Evolutionary conservation across 2,797 vertebrate species (phyloP), one percentile per base, ranked within the genome.

Genomic region (Sebastes iracundus): DNA sequence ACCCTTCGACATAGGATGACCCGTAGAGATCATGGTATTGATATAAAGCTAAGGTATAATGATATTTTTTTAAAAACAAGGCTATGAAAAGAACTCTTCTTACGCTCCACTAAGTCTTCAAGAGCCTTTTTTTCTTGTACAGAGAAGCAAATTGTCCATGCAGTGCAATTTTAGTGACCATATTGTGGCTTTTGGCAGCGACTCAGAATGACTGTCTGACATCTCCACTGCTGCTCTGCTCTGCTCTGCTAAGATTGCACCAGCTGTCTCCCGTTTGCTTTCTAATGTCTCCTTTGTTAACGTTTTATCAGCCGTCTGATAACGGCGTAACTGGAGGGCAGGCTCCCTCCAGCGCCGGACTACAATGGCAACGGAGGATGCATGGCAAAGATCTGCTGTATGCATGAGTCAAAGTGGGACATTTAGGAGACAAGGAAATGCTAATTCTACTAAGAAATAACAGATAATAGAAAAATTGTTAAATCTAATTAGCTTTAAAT

Each of bases 231-330:
- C 92, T 92, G 91, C 91, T 90, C 83, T 86, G 85, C 90, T 90
- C 82, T 85, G 85, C 89, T 88, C 78, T 70, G 83, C 91, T 90
- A 92, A 92, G 92, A 94, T 92, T 85, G 86, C 84, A 85, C 93
- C 94, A 94, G 93, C 94, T 95, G 94, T 93, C 93, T 79, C 87
- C 87, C 74, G 84, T 92, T 92, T 89, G 91, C 89, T 90, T 93
- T 88, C 90, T 93, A 94, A 93, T 93, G 93, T 94, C 88, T 88
- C 92, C 92, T 94, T 94, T 95, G 92, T 95, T 94, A 91, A 84
- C 90, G 81, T 93, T 94, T 92, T 91, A 92, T 92, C 92, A 88
- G 86, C 75, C 77, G 87, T 92, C 91, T 93, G 91, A 94, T 93
- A 85, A 84, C 68, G 66, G 86, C 79, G 66, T 92, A 63, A 94